Percentiles rank a stretch among this genome's conserved stretches.
Evolutionary conservation across 2,113 vertebrate genomes (phyloP).

Genomic region (Lepus europaeus): DNA sequence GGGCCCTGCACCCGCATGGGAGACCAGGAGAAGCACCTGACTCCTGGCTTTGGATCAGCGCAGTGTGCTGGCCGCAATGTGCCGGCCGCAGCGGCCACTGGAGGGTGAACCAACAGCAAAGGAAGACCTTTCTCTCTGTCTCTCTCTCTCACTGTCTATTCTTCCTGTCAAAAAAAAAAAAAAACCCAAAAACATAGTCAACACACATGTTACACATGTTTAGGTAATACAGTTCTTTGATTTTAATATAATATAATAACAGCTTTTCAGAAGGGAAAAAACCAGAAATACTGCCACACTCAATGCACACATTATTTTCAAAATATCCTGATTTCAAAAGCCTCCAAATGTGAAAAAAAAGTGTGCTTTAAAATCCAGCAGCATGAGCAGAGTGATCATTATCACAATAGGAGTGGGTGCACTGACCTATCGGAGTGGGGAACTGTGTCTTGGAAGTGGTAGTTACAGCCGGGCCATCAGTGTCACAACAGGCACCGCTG

Average conservation of each 20-base stretch:
- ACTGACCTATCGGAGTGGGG: neutral
- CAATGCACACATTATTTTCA: slow-evolving; percentile 42
- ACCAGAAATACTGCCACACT: neutral
- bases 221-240: slow-evolving; percentile 9
- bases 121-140: too few species aligned
- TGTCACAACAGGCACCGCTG: neutral
- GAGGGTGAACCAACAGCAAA: too few species aligned
- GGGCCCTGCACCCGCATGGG: too few species aligned
- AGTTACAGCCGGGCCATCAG: neutral
- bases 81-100: too few species aligned
- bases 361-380: slow-evolving; percentile 9
- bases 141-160: too few species aligned
- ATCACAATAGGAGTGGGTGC: slow-evolving; percentile 30
- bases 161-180: too few species aligned
- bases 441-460: neutral
- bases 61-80: too few species aligned
- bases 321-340: slow-evolving; percentile 55
- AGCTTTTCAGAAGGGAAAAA: slow-evolving; percentile 45
- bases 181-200: neutral
- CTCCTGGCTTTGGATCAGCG: too few species aligned
- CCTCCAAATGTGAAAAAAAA: slow-evolving; percentile 47
- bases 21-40: too few species aligned
- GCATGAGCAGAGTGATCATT: neutral
- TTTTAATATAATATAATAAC: slow-evolving; percentile 59
- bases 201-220: neutral